Evolutionary conservation across 2,113 vertebrate species (phyloP).

Genomic region (Micromys minutus): DNA sequence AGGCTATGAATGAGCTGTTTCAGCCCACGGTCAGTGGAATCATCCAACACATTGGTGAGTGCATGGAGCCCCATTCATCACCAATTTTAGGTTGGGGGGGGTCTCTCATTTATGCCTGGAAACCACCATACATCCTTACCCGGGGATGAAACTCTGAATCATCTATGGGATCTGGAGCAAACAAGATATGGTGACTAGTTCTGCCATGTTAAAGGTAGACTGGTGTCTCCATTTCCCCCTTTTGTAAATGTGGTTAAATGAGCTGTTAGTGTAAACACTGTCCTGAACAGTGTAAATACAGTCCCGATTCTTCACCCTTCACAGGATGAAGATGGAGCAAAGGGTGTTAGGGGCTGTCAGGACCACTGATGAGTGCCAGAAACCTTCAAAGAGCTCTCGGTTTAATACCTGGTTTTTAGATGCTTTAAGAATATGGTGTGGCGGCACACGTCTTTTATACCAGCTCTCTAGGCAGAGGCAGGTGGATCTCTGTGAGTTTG

Average conservation of each 20-base stretch:
- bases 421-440: background rate
- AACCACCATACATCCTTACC: background rate
- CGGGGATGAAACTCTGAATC: background rate
- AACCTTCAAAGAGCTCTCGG: background rate
- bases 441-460: background rate
- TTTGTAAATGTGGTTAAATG: background rate
- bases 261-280: background rate
- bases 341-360: background rate
- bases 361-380: background rate
- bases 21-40: constrained; percentile 95
- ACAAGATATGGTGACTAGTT: background rate
- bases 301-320: background rate
- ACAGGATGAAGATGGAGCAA: background rate
- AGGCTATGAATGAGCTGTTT: constrained; percentile 97
- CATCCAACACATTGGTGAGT: constrained; percentile 93
- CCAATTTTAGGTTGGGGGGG: background rate
- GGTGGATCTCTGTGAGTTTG: background rate
- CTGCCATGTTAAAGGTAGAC: background rate
- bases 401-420: background rate
- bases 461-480: background rate
- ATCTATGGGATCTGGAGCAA: background rate
- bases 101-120: background rate
- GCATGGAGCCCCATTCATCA: no score
- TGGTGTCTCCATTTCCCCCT: background rate
- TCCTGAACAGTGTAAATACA: background rate